Conservation (phyloP, 2,888 invertebrate species). For the Hartigia nigra region DNA sequence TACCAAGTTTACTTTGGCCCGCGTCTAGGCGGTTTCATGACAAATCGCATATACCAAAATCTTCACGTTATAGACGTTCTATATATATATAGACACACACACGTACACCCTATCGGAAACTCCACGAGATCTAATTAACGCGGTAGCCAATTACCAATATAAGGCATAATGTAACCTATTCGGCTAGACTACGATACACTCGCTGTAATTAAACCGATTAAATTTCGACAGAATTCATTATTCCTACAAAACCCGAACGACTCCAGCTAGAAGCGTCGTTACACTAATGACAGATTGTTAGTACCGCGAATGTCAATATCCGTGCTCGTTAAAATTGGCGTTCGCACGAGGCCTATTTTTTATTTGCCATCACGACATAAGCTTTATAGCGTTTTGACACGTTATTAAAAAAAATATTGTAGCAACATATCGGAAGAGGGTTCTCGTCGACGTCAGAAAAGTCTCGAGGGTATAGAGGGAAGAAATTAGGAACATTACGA, state of each 20-base stretch:
- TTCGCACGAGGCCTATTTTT: neutral
- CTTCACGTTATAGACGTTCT: neutral
- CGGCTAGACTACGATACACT: neutral
- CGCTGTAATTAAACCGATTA: neutral
- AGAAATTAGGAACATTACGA: neutral
- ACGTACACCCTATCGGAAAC: neutral
- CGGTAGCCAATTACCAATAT: neutral
- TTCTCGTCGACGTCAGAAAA: neutral
- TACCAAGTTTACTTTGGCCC: neutral
- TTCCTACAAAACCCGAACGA: neutral
- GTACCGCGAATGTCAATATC: neutral
- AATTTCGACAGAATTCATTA: neutral
- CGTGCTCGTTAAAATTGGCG: neutral
- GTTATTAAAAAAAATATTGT: too few relatives aligned
- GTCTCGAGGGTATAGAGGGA: neutral
- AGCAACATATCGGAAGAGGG: neutral
- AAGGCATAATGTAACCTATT: conserved; percentile 4
- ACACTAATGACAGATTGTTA: neutral
- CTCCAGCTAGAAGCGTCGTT: neutral
- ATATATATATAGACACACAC: neutral
- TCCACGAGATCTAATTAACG: conserved; percentile 3
- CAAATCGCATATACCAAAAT: neutral
- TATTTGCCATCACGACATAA: neutral
- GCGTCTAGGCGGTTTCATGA: neutral
- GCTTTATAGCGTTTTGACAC: neutral